Percentiles rank a stretch among this genome's conserved stretches.
Evolutionary conservation across 2,797 vertebrate genomes (phyloP).

Genomic region (Cephalopachus bancanus): DNA sequence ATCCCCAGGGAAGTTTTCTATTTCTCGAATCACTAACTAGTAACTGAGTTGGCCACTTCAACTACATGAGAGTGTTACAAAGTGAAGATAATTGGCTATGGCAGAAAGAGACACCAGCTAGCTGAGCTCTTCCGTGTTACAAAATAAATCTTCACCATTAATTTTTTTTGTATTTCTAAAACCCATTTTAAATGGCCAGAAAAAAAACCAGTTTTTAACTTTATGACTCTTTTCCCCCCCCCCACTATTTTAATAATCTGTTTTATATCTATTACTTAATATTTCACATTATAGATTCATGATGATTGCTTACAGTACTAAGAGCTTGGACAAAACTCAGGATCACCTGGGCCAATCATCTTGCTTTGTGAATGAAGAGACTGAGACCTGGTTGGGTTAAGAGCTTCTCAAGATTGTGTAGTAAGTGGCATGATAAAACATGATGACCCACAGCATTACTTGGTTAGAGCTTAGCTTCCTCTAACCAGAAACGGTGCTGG

Average conservation of each 20-base stretch:
- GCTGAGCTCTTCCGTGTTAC: constrained; percentile 9
- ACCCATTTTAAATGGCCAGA: neutral
- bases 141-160: constrained; percentile 25
- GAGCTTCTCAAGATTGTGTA: neutral
- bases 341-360: neutral
- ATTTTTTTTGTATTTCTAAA: constrained; percentile 19
- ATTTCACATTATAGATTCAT: constrained; percentile 7
- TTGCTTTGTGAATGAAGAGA: neutral
- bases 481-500: neutral
- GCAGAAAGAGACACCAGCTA: constrained; percentile 13
- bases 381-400: neutral
- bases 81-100: neutral
- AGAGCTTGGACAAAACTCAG: neutral
- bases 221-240: constrained; percentile 20
- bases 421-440: neutral
- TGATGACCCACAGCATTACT: neutral
- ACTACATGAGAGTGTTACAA: neutral
- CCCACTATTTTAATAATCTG: neutral
- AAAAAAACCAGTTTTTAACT: neutral
- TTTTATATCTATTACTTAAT: constrained; percentile 40
- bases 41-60: neutral
- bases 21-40: constrained; percentile 43
- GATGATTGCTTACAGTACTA: neutral
- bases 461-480: neutral
- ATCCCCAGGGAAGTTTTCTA: constrained; percentile 42